Percentiles rank a stretch among this genome's conserved stretches.
These are phyloP conservation scores for Drosophila kambysellisi DNA, from an alignment of 2,888 invertebrate species.

Conservation along the genomic window DNA sequence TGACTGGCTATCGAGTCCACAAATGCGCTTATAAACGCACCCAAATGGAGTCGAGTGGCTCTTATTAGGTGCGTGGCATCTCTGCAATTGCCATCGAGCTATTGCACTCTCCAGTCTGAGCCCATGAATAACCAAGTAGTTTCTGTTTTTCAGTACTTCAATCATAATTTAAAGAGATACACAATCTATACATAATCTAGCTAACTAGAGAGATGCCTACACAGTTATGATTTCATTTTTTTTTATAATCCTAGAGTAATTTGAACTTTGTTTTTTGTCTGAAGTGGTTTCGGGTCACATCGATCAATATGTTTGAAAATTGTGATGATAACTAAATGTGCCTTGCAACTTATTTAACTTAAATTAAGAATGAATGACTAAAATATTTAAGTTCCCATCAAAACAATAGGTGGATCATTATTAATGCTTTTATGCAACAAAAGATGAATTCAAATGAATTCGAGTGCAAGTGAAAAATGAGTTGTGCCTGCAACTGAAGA, in stretches of 20 bases:
- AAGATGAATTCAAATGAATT: constrained; percentile 30
- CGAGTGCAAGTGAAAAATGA: constrained; percentile 30
- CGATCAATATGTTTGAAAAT: neutral
- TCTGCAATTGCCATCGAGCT: constrained; percentile 10
- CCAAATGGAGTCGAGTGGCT: constrained; percentile 45
- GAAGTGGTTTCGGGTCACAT: neutral
- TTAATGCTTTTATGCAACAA: neutral
- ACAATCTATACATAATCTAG: neutral
- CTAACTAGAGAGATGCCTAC: neutral
- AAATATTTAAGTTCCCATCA: too few relatives aligned
- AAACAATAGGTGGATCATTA: neutral
- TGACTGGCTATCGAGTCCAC: constrained; percentile 41
- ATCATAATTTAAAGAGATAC: neutral
- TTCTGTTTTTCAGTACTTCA: neutral
- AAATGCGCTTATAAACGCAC: constrained; percentile 62
- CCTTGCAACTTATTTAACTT: neutral
- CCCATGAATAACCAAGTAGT: constrained; percentile 20
- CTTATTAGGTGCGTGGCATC: constrained; percentile 16
- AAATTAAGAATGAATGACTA: neutral
- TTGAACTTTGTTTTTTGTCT: neutral
- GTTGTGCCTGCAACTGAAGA: neutral
- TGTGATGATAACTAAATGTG: too few relatives aligned
- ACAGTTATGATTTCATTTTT: too few relatives aligned
- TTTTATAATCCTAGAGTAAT: too few relatives aligned
- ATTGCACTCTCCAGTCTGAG: neutral